These are phyloP conservation scores for Chromis chromis DNA, from an alignment of 2,797 vertebrate species.

Conservation along the genomic window DNA sequence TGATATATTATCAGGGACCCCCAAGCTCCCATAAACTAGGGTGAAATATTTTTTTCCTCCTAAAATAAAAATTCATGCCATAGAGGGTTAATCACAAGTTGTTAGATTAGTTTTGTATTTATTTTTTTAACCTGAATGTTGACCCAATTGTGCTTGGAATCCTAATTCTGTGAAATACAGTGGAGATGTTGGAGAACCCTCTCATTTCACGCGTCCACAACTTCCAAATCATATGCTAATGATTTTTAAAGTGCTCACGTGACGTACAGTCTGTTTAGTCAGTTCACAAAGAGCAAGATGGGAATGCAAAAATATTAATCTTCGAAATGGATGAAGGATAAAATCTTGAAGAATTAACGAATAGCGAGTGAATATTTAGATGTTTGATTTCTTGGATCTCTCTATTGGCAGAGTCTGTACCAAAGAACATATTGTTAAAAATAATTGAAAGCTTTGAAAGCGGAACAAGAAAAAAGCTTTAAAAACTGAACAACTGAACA, in stretches of 20 bases:
- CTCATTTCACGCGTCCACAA: not conserved
- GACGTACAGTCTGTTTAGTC: not conserved
- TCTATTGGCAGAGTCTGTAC: not conserved
- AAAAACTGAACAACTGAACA: too few species aligned
- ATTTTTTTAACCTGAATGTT: not conserved
- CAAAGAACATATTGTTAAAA: not conserved
- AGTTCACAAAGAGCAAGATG: not conserved
- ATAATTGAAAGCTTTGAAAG: not conserved
- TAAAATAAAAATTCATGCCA: too few species aligned
- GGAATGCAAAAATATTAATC: not conserved
- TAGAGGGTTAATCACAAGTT: conserved; percentile 20
- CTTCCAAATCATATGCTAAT: conserved; percentile 5
- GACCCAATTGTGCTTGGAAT: conserved; percentile 1
- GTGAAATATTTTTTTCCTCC: too few species aligned
- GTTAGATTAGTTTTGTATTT: not conserved
- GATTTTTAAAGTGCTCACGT: not conserved
- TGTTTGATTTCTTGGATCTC: too few species aligned
- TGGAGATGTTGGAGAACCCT: not conserved
- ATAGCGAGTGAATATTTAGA: not conserved
- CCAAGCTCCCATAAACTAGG: too few species aligned
- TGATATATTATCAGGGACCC: too few species aligned
- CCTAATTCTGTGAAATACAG: not conserved
- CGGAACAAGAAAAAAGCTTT: not conserved
- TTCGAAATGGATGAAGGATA: conserved; percentile 1
- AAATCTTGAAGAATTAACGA: not conserved